Evolutionary conservation across 2,888 invertebrate genomes (phyloP).

Genomic region (Tetheella fluctuosa): DNA sequence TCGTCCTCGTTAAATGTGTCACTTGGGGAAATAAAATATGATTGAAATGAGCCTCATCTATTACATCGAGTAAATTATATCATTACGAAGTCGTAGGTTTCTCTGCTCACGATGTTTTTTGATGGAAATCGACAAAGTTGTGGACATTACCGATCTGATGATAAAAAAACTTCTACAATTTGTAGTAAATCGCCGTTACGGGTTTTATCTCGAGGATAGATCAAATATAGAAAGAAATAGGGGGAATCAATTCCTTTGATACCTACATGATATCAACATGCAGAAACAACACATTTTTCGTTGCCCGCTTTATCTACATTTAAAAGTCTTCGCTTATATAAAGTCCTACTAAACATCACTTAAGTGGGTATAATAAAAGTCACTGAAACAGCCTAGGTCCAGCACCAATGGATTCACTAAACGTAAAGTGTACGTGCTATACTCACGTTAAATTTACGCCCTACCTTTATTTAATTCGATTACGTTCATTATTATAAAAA

Average conservation of each 20-base stretch:
- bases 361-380: no score
- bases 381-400: no score
- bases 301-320: no score
- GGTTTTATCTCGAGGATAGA: neutral
- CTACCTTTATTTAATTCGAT: slow-evolving; percentile 1
- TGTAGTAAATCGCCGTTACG: neutral
- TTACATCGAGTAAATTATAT: neutral
- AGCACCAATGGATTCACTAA: no score
- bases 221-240: neutral
- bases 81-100: neutral
- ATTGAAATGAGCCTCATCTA: neutral
- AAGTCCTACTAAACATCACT: no score
- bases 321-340: no score
- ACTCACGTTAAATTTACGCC: neutral
- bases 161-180: neutral
- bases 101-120: neutral
- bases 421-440: no score
- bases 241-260: no score
- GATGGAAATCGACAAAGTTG: neutral
- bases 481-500: slow-evolving; percentile 1
- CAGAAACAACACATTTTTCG: no score
- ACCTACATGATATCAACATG: no score
- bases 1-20: neutral
- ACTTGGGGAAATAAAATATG: neutral
- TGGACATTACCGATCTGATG: neutral